Evolutionary conservation across 2,113 vertebrate species (phyloP).

Genomic region (Chamaea fasciata): DNA sequence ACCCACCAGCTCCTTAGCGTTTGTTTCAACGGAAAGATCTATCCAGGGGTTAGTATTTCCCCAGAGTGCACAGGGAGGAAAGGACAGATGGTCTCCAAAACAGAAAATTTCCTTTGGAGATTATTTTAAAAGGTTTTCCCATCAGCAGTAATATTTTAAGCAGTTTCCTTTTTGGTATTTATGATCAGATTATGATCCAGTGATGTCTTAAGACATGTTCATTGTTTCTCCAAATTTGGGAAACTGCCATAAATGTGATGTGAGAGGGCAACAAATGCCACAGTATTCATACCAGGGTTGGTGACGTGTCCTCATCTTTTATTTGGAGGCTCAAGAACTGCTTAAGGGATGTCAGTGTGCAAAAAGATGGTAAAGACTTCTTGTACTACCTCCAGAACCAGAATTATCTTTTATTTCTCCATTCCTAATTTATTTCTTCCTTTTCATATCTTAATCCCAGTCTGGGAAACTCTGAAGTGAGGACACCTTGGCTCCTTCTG

Average conservation of each 20-base stretch:
- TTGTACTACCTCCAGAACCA: not conserved
- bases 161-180: conserved; percentile 27
- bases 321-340: not conserved
- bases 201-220: not conserved
- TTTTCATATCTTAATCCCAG: not conserved
- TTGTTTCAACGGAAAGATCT: not conserved
- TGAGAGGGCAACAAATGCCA: not conserved
- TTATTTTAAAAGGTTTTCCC: conserved; percentile 31
- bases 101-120: conserved; percentile 41
- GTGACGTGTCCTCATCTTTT: not conserved
- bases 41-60: conserved; percentile 15
- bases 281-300: not conserved
- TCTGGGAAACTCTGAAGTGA: not conserved
- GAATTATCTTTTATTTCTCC: not conserved
- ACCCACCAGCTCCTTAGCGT: not conserved
- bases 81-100: conserved; percentile 10
- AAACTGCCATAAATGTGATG: not conserved
- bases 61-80: not conserved
- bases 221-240: conserved; percentile 1
- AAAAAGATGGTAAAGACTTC: not conserved
- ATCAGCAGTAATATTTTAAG: conserved; percentile 32
- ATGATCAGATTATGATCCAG: conserved; percentile 23
- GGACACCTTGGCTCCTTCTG: not conserved
- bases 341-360: not conserved
- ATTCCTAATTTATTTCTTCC: not conserved